Evolutionary conservation across 2,888 invertebrate species (phyloP), one percentile per base, ranked within the genome.

Genomic region (Alviniconcha strummeri): DNA sequence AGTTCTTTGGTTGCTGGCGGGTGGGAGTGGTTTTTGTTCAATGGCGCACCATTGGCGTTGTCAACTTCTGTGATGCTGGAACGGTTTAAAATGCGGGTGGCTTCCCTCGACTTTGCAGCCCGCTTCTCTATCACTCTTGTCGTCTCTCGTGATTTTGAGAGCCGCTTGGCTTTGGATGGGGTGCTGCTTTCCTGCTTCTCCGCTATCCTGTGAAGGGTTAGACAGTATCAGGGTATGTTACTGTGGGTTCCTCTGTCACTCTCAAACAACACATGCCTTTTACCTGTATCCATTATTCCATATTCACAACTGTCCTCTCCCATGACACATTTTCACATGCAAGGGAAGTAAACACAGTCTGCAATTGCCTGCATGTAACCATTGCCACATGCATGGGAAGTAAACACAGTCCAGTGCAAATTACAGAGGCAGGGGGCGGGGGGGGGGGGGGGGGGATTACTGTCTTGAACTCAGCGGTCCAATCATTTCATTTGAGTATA

Each of bases 251-350:
- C 80, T 67, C 13, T 89, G 86, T 1, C 85, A 85, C n/a, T 87
- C 85, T 90, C 90, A 90, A 8, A 87, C 86, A 36, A 36, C 36
- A 36, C 36, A 36, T 36, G 36, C 36, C 36, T 36, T 36, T 36
- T 36, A 36, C 36, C 36, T 36, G 36, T 36, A 36, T 36, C 36
- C 36, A 36, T 36, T 36, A 36, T 36, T 36, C 36, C 36, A 36
- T 36, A 36, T 36, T 36, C 36, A 36, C 36, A 36, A 36, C 0
- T 36, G 36, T 36, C 36, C 36, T 36, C 36, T 36, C 36, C 36
- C 36, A 36, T 36, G 36, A 36, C 36, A 36, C 36, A 36, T 36
- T 36, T 36, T 36, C 36, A 36, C 36, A 36, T 36, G 36, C 36
- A 36, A 36, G 36, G 36, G 36, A 36, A 36, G 36, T 36, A 36